Base-by-base conservation (phyloP, 2,888 invertebrate genomes). In the Ophraella communa region DNA sequence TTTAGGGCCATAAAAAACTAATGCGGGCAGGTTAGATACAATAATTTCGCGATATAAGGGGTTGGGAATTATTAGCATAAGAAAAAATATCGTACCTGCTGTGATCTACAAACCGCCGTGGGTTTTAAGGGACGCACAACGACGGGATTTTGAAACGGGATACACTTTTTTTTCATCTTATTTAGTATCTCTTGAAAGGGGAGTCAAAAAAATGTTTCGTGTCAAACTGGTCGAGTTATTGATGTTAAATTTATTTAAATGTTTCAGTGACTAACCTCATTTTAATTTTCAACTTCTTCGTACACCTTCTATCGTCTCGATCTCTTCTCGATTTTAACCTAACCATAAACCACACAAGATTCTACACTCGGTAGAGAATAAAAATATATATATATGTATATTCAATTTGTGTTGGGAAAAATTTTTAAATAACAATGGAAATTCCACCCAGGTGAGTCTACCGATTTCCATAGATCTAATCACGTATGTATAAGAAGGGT, bases 401-500 rank as follows among this genome's bases (percentile, higher is more conserved):
- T 64, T 27, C 55, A 54, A 49, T 65, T 62, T 54, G 54, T 61
- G 47, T 58, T 23, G n/a, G n/a, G 3, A 57, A 62, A 60, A 62
- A 58, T 30, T 44, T 56, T 62, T 54, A 35, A 58, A 62, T 56
- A 47, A 65, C 65, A 65, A 65, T 57, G 52, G 35, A 58, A 57
- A 65, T 65, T 65, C 65, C 65, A 59, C 20, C 52, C 58, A 53
- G 65, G 51, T 65, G 65, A 65, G 58, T 62, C 49, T 39, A 56
- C 49, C 21, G 24, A 71, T 71, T 68, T 72, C 71, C 73, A 71
- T 74, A 73, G 71, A 73, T 69, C 64, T 72, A 77, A 77, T 76
- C 76, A 77, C 76, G 75, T 74, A 73, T 75, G 73, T 68, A 64
- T 68, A 72, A 67, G 61, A 63, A 67, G 67, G 72, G 62, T 66